These are phyloP conservation scores for Apamea anceps DNA, from an alignment of 2,888 invertebrate genomes.

Conservation along the genomic window DNA sequence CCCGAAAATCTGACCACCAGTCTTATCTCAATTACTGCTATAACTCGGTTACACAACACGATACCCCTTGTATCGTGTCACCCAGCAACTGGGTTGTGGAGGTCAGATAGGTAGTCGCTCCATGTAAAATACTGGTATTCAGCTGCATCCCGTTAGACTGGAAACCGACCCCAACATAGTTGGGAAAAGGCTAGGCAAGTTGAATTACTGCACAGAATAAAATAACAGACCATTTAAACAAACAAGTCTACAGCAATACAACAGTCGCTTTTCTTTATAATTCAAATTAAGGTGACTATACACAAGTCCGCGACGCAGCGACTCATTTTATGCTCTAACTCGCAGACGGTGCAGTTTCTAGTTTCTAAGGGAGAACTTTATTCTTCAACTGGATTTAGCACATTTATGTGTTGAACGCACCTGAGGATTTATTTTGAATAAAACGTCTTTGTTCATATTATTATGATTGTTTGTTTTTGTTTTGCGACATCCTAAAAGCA, in stretches of 20 bases:
- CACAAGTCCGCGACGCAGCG: constrained; percentile 21
- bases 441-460: constrained; percentile 45
- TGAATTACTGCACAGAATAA: not conserved
- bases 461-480: constrained; percentile 51
- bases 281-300: constrained; percentile 47
- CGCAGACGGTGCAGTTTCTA: constrained; percentile 52
- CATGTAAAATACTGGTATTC: not conserved
- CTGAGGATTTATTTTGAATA: constrained; percentile 40
- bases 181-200: not conserved
- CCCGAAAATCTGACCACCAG: not conserved
- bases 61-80: not conserved
- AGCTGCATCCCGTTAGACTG: not conserved
- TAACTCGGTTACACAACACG: no score
- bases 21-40: not conserved
- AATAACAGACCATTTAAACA: constrained; percentile 14
- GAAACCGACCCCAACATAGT: no score
- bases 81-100: not conserved
- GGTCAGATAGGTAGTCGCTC: not conserved
- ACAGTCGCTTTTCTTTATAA: constrained; percentile 45
- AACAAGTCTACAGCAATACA: constrained; percentile 29
- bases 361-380: constrained; percentile 57
- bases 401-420: constrained; percentile 53
- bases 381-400: constrained; percentile 53
- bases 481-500: constrained; percentile 48
- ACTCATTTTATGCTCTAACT: constrained; percentile 59